Evolutionary conservation across 2,888 invertebrate genomes (phyloP).

Genomic region (Pachycephus smyrnensis): DNA sequence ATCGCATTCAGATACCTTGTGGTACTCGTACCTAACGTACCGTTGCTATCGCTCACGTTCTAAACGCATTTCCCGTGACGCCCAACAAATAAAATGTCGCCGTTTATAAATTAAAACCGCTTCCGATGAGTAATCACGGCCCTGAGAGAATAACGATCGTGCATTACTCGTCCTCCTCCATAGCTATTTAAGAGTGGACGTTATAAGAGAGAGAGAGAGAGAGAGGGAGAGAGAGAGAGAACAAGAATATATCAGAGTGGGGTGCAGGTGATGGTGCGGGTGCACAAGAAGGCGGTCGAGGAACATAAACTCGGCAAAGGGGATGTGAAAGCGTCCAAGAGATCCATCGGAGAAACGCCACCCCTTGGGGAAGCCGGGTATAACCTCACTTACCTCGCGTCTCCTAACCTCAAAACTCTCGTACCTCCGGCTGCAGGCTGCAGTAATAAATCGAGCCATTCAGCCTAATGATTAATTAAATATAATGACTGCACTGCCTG

Average conservation of each 20-base stretch:
- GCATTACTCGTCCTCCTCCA: slow-evolving; percentile 31
- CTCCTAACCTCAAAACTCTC: neutral
- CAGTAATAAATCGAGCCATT: slow-evolving; percentile 52
- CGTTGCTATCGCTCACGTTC: slow-evolving; percentile 34
- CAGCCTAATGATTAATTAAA: slow-evolving; percentile 62
- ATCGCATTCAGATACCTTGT: neutral
- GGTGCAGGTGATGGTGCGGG: neutral
- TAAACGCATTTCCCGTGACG: slow-evolving; percentile 35
- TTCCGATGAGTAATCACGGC: slow-evolving; percentile 44
- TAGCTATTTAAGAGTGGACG: neutral
- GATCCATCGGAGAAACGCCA: neutral
- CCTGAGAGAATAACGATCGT: slow-evolving; percentile 30
- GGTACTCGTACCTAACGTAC: neutral
- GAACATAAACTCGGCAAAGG: neutral
- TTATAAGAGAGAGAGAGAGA: neutral
- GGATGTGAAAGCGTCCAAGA: neutral
- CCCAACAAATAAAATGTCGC: slow-evolving; percentile 38
- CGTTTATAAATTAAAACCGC: slow-evolving; percentile 52
- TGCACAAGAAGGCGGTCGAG: neutral
- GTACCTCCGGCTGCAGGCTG: slow-evolving; percentile 1
- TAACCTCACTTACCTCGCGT: neutral
- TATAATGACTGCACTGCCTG: slow-evolving; percentile 52
- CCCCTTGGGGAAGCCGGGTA: neutral
- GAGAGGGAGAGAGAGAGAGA: neutral
- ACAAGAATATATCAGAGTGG: neutral